These are phyloP conservation scores for Meriones psammophilus DNA, from an alignment of 2,797 vertebrate species.

Conservation along the genomic window DNA sequence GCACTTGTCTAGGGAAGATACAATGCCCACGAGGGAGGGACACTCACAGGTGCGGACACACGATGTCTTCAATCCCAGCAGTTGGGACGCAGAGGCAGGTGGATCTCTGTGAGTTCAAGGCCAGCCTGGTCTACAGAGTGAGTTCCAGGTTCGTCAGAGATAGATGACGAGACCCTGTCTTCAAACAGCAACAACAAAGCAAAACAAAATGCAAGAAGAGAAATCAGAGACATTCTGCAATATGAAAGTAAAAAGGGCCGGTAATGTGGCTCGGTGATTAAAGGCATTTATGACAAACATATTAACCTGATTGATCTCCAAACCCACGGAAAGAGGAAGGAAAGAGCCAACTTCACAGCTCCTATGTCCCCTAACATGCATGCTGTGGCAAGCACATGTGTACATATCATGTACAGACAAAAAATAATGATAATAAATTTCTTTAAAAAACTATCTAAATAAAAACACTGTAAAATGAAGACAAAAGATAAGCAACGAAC, in stretches of 20 bases:
- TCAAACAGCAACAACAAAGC: not conserved
- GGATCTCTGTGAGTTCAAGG: not conserved
- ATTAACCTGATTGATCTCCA: not conserved
- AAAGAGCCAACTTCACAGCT: too few relatives aligned
- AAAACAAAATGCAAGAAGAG: not conserved
- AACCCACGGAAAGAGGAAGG: not conserved
- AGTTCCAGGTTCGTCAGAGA: not conserved
- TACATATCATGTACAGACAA: not conserved
- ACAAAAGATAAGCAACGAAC: not conserved
- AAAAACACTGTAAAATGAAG: not conserved
- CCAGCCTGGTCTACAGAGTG: not conserved
- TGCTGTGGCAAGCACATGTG: not conserved
- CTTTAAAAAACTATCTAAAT: not conserved
- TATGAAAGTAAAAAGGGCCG: conserved; percentile 8
- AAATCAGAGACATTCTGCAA: not conserved
- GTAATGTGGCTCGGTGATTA: not conserved
- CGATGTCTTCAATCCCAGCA: not conserved
- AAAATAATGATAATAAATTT: not conserved
- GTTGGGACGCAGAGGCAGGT: not conserved
- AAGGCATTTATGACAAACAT: not conserved
- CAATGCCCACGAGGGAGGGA: fast-evolving
- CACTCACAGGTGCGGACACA: not conserved
- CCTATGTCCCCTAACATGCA: not conserved
- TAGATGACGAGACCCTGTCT: not conserved
- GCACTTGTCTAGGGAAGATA: not conserved